phyloP scores from a whole-genome alignment of 2,113 vertebrate species.

The Lycaon pictus region DNA sequence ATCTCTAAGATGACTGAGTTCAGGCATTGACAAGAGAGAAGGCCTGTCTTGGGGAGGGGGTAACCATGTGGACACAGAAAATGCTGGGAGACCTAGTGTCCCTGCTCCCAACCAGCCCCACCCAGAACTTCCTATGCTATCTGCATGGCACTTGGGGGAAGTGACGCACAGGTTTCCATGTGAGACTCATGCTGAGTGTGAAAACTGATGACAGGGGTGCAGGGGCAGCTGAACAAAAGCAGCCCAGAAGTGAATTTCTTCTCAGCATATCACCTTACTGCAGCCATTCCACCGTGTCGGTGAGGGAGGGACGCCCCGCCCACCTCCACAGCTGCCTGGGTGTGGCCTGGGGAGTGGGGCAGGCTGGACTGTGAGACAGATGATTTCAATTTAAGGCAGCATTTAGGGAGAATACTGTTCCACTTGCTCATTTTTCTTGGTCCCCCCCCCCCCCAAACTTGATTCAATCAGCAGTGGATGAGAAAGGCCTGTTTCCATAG shows the following conservation, averaged over 20 bases:
- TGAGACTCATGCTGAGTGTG: not conserved
- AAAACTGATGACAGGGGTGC: not conserved
- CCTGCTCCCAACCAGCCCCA: not conserved
- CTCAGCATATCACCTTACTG: slow-evolving; percentile 77
- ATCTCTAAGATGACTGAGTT: not conserved
- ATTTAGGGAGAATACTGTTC: slow-evolving; percentile 67
- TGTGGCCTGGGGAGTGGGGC: slow-evolving; percentile 43
- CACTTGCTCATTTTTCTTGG: slow-evolving; percentile 72
- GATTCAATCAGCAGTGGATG: slow-evolving; percentile 59
- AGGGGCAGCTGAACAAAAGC: not conserved
- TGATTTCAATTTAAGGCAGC: slow-evolving; percentile 65
- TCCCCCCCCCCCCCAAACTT: slow-evolving; percentile 33
- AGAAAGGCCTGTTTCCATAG: slow-evolving; percentile 54
- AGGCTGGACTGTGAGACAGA: slow-evolving; percentile 55
- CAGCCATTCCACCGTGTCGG: not conserved
- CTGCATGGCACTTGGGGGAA: not conserved
- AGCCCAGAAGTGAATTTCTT: slow-evolving; percentile 34
- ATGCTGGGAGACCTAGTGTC: not conserved
- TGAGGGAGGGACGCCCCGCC: not conserved
- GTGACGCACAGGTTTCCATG: not conserved
- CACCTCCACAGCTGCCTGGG: slow-evolving; percentile 73
- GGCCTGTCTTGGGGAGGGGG: not conserved
- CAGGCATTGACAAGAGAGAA: not conserved
- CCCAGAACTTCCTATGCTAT: not conserved
- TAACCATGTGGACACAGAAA: not conserved